Conservation (phyloP, 2,113 vertebrate species). For the Corynorhinus townsendii region DNA sequence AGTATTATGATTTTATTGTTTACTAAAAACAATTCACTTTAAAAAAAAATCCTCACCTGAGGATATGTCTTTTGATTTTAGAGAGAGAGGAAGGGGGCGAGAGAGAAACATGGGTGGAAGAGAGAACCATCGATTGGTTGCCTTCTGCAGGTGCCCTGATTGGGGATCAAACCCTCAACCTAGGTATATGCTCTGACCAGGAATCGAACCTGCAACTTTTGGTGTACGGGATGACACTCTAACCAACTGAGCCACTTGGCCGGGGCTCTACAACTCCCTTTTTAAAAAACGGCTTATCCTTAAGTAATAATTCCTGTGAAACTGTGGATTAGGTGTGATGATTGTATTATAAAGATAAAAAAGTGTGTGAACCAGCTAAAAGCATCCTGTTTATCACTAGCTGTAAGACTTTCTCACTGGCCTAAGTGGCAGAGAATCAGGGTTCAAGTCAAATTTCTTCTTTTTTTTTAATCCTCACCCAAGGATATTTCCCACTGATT, state of each 20-base stretch:
- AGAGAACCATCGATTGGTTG: not conserved
- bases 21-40: not conserved
- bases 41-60: not conserved
- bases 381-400: not conserved
- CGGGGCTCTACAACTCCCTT: not conserved
- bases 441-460: not conserved
- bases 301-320: not conserved
- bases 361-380: not conserved
- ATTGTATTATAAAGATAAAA: not conserved
- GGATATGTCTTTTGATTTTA: not conserved
- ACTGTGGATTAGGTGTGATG: not conserved
- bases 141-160: not conserved
- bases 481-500: too few relatives aligned
- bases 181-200: not conserved
- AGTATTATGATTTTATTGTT: not conserved
- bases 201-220: not conserved
- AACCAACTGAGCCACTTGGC: not conserved
- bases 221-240: not conserved
- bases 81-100: not conserved
- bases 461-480: not conserved
- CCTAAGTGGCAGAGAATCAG: not conserved
- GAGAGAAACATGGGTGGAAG: too few relatives aligned
- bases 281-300: not conserved
- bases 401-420: not conserved
- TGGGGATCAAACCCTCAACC: not conserved